A percentile compares a stretch with the other conserved stretches of the same genome.
Conservation (phyloP, 2,797 vertebrate species). For the Spea hammondii region DNA sequence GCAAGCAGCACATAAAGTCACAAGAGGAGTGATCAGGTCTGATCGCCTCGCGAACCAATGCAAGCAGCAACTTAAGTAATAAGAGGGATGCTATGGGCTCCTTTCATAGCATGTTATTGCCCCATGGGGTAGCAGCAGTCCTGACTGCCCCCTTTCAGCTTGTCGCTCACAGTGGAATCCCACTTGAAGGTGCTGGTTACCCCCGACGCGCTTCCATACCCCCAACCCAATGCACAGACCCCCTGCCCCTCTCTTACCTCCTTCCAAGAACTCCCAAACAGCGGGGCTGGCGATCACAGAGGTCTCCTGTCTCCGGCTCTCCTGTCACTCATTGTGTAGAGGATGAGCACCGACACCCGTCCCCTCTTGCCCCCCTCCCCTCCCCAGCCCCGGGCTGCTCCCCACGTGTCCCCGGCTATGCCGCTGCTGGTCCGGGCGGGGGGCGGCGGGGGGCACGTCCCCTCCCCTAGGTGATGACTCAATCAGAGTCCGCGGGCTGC, state of each 20-base stretch:
- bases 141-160: too few relatives aligned
- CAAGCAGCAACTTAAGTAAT: background rate
- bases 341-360: conserved; percentile 1
- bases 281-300: conserved; percentile 30
- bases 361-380: conserved; percentile 6
- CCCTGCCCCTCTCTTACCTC: conserved; percentile 23
- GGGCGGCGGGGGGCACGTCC: background rate
- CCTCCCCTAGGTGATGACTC: conserved; percentile 41
- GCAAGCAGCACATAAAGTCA: too few relatives aligned
- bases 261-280: conserved; percentile 15
- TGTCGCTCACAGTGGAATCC: background rate
- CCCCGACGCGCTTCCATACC: background rate
- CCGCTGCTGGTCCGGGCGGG: background rate
- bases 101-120: background rate
- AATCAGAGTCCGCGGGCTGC: conserved; percentile 19
- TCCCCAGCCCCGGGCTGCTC: background rate
- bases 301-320: conserved; percentile 40
- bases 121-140: background rate
- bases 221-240: background rate
- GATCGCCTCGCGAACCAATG: too few relatives aligned
- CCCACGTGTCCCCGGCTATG: conserved; percentile 22
- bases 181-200: background rate
- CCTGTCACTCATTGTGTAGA: conserved; percentile 38
- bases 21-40: too few relatives aligned
- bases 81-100: background rate